Percentiles rank a stretch among this genome's conserved stretches.
phyloP scores from a whole-genome alignment of 2,797 vertebrate species.

The Amphiprion clarkii region DNA sequence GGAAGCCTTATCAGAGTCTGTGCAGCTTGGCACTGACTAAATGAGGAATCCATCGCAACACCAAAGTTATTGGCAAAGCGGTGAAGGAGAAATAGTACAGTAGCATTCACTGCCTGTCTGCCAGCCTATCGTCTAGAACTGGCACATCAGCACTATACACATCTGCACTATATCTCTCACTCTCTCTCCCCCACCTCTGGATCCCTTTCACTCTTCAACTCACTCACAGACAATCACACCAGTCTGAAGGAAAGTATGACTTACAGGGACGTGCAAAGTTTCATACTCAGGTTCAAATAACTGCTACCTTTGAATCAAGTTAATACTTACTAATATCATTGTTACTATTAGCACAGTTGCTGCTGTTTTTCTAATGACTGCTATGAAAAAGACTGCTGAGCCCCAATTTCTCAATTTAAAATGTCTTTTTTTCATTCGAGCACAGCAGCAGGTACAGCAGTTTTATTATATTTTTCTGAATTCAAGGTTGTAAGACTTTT shows the following conservation, averaged over 20 bases:
- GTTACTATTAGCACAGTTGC: background rate
- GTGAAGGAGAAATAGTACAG: constrained; percentile 71
- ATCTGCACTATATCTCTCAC: constrained; percentile 43
- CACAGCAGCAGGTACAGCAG: constrained; percentile 13
- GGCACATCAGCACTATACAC: constrained; percentile 63
- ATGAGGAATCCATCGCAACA: constrained; percentile 72
- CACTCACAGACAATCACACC: constrained; percentile 23
- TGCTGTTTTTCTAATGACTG: constrained; percentile 8
- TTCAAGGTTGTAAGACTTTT: background rate
- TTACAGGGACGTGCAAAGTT: constrained; percentile 19
- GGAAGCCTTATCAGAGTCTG: constrained; percentile 74
- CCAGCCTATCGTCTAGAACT: constrained; percentile 27
- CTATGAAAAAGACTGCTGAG: constrained; percentile 3
- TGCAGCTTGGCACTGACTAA: constrained; percentile 76
- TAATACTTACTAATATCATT: background rate
- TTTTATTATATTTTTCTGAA: constrained; percentile 8
- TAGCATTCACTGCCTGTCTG: constrained; percentile 56
- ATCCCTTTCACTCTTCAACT: constrained; percentile 23
- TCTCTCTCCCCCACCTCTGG: constrained; percentile 8
- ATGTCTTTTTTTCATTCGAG: background rate
- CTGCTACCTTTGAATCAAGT: background rate
- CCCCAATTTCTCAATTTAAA: background rate
- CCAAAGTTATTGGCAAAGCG: constrained; percentile 70
- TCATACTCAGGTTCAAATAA: background rate
- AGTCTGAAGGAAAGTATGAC: constrained; percentile 5